phyloP scores from a whole-genome alignment of 1,140 invertebrate genomes.

The Drosophila bocki region DNA sequence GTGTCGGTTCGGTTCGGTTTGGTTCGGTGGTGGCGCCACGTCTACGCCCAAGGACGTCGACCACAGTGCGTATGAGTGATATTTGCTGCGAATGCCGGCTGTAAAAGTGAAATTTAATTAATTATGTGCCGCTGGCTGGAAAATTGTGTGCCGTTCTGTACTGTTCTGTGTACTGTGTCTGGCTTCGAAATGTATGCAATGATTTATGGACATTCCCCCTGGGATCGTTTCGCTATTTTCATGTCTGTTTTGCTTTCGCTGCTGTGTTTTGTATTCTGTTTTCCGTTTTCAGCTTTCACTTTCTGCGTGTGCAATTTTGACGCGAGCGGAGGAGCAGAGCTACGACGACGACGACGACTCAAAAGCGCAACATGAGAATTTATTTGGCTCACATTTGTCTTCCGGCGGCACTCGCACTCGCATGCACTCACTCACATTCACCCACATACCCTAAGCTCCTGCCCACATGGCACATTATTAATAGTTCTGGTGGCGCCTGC shows the following conservation, averaged over 20 bases:
- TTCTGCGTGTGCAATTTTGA: constrained; percentile 70
- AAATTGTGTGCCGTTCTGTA: constrained; percentile 31
- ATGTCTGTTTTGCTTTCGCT: constrained; percentile 22
- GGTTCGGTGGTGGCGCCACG: constrained; percentile 21
- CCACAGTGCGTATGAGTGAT: constrained; percentile 68
- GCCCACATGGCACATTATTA: constrained; percentile 71
- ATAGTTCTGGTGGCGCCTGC: constrained; percentile 72
- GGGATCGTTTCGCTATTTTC: constrained; percentile 30
- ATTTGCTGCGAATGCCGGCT: constrained; percentile 44
- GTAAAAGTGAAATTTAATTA: constrained; percentile 79
- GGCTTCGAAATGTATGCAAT: constrained; percentile 67
- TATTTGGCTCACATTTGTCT: constrained; percentile 81
- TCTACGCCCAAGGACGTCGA: constrained; percentile 17
- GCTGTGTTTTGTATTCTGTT: constrained; percentile 26
- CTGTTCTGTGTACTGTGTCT: constrained; percentile 1
- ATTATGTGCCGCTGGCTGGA: constrained; percentile 65
- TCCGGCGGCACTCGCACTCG: constrained; percentile 39
- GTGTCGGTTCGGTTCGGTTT: constrained; percentile 17
- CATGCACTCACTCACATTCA: constrained; percentile 38
- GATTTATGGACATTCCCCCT: constrained; percentile 59
- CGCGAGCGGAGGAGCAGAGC: constrained; percentile 20
- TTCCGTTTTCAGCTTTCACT: constrained; percentile 19
- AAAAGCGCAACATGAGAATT: constrained; percentile 82
- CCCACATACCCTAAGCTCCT: constrained; percentile 4
- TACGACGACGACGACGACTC: constrained; percentile 23